Evolutionary conservation across 2,888 invertebrate species (phyloP), one percentile per base, ranked within the genome.

Genomic region (Ametastegia equiseti): DNA sequence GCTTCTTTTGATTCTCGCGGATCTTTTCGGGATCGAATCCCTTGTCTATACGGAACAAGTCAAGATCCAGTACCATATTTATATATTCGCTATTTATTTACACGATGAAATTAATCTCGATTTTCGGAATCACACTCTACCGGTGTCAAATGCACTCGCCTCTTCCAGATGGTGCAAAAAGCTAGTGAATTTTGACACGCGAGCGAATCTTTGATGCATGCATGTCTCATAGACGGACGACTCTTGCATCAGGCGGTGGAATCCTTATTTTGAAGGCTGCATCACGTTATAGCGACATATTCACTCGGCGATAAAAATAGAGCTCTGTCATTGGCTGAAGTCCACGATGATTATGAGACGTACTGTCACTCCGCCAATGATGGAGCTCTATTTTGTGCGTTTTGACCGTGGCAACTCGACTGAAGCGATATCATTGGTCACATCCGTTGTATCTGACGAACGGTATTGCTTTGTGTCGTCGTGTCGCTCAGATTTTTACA

Each of bases 1-100:
- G 95, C 89, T 97, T 97, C 75, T 94, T 95, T 91, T 99, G 99
- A 91, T 98, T 99, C 88, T 98, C 96, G 13, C 97, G 95, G 82
- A 99, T 95, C 92, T 96, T 96, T 67, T 97, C 96, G 2, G 98
- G 98, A 92, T 98, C 95, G 78, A 97, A 97, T 71, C 99, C 99
- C 92, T 99, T 99, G 88, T 99, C 99, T 23, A 95, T 95, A 80
- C 99, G 97, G 91, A 99, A 99, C 81, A 98, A 92, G 92, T 99
- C 99, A 88, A 99, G 94, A 93, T 99, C 99, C 80, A 99, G 93
- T 84, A 99, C 99, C 99, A 99, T 99, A 60, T 78, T 78, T n/a
- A n/a, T n/a, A n/a, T n/a, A n/a, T 11, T 27, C 33, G 19, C 4
- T 39, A n/a, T 33, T 30, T 15, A 13, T 42, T 71, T 3, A 15